These are phyloP conservation scores for Drosophila anomelani DNA, from an alignment of 2,888 invertebrate species.

Conservation along the genomic window DNA sequence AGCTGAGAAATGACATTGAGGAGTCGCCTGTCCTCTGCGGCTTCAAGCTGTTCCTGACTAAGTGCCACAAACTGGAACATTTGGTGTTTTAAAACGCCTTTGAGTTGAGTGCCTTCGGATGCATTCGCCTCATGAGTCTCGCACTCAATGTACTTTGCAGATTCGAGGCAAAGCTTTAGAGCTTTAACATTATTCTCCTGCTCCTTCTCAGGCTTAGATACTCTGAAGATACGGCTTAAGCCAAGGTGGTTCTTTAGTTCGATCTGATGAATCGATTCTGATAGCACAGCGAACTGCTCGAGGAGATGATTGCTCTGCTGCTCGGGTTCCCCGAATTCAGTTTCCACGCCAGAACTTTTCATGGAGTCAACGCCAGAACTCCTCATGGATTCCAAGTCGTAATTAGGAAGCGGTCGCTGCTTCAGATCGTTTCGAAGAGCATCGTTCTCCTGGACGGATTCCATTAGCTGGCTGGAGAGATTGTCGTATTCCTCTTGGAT, in stretches of 20 bases:
- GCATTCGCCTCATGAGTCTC: constrained; percentile 3
- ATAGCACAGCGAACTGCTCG: constrained; percentile 54
- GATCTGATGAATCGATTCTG: constrained; percentile 64
- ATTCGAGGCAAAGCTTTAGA: constrained; percentile 39
- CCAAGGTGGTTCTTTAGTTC: constrained; percentile 61
- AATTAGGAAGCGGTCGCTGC: constrained; percentile 1
- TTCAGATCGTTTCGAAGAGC: constrained; percentile 56
- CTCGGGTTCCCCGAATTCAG: constrained; percentile 33
- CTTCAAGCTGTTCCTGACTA: background rate
- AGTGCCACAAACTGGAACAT: constrained; percentile 58
- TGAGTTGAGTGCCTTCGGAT: constrained; percentile 44
- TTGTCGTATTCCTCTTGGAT: constrained; percentile 86
- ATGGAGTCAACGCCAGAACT: constrained; percentile 60
- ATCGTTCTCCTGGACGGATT: constrained; percentile 86
- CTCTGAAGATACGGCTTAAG: constrained; percentile 51
- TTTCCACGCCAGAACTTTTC: constrained; percentile 60
- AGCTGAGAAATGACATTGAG: constrained; percentile 41
- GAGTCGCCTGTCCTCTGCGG: constrained; percentile 23
- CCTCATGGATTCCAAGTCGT: constrained; percentile 53
- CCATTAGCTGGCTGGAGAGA: constrained; percentile 87
- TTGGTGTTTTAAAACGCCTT: constrained; percentile 57
- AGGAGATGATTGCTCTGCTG: constrained; percentile 24
- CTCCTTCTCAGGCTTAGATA: background rate
- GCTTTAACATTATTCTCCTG: background rate
- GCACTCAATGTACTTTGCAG: constrained; percentile 31